Conservation (phyloP, 2,888 invertebrate species). For the Linnaemya tessellans region DNA sequence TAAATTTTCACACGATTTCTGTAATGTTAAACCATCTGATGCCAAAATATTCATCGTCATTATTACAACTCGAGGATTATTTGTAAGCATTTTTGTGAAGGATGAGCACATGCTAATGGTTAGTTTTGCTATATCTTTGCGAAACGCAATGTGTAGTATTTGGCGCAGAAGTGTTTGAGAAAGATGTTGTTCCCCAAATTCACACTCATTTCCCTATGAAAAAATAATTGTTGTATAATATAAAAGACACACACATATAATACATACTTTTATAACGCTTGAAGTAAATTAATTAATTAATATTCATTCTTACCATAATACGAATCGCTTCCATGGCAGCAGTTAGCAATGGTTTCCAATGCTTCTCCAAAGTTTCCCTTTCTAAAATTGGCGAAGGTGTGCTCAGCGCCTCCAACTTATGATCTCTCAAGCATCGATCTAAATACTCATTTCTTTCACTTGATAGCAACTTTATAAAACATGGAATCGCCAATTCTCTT, state of each 20-base stretch:
- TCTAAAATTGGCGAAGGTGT: constrained; percentile 77
- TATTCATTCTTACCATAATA: constrained; percentile 57
- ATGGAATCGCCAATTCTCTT: constrained; percentile 78
- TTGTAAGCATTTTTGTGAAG: constrained; percentile 73
- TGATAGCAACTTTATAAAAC: constrained; percentile 77
- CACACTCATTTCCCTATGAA: constrained; percentile 50
- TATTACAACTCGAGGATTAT: constrained; percentile 74
- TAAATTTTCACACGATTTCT: constrained; percentile 66
- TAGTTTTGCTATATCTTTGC: constrained; percentile 73
- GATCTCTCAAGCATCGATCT: constrained; percentile 75
- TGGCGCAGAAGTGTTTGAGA: constrained; percentile 76
- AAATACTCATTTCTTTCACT: constrained; percentile 74
- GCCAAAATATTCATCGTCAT: constrained; percentile 76
- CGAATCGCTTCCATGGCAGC: constrained; percentile 76
- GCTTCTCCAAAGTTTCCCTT: constrained; percentile 74
- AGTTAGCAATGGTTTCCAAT: constrained; percentile 77
- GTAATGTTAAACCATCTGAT: constrained; percentile 66
- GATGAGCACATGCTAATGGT: constrained; percentile 74
- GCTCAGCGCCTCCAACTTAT: constrained; percentile 76
- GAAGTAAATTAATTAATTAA: not conserved
- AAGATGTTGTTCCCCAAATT: constrained; percentile 75
- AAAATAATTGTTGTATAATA: not conserved
- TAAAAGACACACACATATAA: too few species aligned
- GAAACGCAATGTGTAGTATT: constrained; percentile 75
- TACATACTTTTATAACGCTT: not conserved